Conservation (phyloP, 30 jellyfish, hydroid and myxozoan genomes). For the Sanderia malayensis region DNA sequence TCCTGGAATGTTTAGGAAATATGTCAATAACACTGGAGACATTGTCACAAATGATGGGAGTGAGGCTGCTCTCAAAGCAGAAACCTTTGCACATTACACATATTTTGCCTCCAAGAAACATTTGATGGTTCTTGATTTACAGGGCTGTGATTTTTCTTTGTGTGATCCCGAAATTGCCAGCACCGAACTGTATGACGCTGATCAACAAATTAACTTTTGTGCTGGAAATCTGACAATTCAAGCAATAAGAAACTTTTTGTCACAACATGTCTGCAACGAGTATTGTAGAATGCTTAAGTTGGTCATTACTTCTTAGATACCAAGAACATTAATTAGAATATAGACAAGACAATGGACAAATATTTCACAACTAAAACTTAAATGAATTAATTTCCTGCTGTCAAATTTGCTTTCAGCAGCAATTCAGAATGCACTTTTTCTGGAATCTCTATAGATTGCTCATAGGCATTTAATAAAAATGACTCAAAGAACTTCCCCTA, state of each 20-base stretch:
- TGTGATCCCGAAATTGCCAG: slow-evolving; percentile 56
- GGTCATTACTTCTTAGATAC: not conserved
- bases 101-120: slow-evolving; percentile 20
- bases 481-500: too few relatives aligned
- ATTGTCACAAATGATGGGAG: not conserved
- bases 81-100: slow-evolving; percentile 39
- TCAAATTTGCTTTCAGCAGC: not conserved
- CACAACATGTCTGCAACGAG: slow-evolving; percentile 14
- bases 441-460: too few relatives aligned
- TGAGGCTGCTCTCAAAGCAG: slow-evolving; percentile 26
- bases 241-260: slow-evolving; percentile 6
- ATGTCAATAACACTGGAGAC: slow-evolving; percentile 9
- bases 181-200: not conserved
- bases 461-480: too few relatives aligned
- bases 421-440: too few relatives aligned
- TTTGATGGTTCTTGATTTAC: slow-evolving; percentile 42
- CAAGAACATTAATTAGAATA: not conserved
- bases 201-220: not conserved
- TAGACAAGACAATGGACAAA: not conserved
- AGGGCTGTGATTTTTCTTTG: slow-evolving; percentile 22
- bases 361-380: not conserved
- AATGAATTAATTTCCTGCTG: not conserved
- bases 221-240: slow-evolving; percentile 11
- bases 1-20: not conserved
- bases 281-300: slow-evolving; percentile 3